Evolutionary conservation across 2,888 invertebrate species (phyloP), one percentile per base, ranked within the genome.

Genomic region (Nymphalis polychloros): DNA sequence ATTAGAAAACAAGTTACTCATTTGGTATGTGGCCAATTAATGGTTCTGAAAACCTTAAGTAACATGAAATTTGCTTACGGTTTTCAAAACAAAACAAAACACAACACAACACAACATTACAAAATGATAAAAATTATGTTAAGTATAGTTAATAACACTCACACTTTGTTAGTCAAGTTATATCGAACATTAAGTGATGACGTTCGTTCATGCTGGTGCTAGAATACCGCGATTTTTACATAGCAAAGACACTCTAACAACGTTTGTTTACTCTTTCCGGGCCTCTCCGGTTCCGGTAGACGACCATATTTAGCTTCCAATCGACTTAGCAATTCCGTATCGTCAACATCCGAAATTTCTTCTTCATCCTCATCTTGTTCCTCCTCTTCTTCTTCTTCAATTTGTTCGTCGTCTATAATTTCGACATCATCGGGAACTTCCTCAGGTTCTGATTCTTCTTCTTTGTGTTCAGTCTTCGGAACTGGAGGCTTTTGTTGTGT

Each of bases 231-330:
- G 16, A 35, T 69, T 41, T 41, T 7, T 60, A 63, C 59, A 60
- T 63, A 63, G 64, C 59, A 59, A 61, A 66, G 63, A 78, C 77
- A 78, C 75, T 67, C 46, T 76, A 75, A 76, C 76, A 74, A 68
- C 74, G 77, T 71, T 73, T 79, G 76, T 84, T 92, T 94, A 94
- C 83, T 94, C 87, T 75, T 86, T 90, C 91, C 81, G 81, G 93
- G 79, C 80, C 93, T 75, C 75, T 92, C 87, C 3, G 93, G 84
- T 72, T 94, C 93, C 16, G 94, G 94, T 64, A 96, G 84, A 73
- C 95, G 94, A 63, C 96, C 96, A 82, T 96, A 96, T 92, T 95
- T 96, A 35, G 94, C 95, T 81, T 96, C 96, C 67, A 96, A 86
- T 73, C 96, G 93, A 78, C 90, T 95, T 77, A 96, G 90, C 59